Conservation (phyloP, 2,113 vertebrate genomes). For the Tyto alba region DNA sequence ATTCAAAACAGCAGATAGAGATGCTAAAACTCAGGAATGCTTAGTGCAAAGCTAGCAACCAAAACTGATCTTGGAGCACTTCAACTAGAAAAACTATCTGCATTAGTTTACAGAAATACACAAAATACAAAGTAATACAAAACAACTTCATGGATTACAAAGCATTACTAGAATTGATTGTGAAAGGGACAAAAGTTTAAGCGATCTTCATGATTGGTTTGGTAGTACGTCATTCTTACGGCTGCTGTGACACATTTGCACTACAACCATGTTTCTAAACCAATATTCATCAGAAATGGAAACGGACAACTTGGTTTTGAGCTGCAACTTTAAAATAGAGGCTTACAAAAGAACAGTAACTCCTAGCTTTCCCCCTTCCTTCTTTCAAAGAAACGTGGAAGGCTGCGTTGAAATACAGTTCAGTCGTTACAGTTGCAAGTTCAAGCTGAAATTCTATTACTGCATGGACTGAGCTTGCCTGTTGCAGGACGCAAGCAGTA, state of each 20-base stretch:
- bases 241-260: not conserved
- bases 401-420: not conserved
- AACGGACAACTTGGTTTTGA: not conserved
- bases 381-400: not conserved
- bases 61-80: not conserved
- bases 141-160: not conserved
- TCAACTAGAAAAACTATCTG: not conserved
- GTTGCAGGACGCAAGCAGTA: not conserved
- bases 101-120: not conserved
- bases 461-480: not conserved
- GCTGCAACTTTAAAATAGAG: not conserved
- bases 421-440: not conserved
- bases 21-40: not conserved
- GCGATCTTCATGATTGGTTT: not conserved
- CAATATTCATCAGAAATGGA: not conserved
- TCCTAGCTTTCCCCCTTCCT: not conserved
- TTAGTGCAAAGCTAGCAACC: not conserved
- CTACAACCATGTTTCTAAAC: not conserved
- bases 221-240: not conserved
- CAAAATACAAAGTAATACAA: not conserved
- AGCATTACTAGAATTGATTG: not conserved
- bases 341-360: not conserved
- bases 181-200: not conserved
- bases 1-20: not conserved
- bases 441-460: not conserved